These are phyloP conservation scores for Halcyon smyrnensis DNA, from an alignment of 2,797 vertebrate species.

Conservation along the genomic window DNA sequence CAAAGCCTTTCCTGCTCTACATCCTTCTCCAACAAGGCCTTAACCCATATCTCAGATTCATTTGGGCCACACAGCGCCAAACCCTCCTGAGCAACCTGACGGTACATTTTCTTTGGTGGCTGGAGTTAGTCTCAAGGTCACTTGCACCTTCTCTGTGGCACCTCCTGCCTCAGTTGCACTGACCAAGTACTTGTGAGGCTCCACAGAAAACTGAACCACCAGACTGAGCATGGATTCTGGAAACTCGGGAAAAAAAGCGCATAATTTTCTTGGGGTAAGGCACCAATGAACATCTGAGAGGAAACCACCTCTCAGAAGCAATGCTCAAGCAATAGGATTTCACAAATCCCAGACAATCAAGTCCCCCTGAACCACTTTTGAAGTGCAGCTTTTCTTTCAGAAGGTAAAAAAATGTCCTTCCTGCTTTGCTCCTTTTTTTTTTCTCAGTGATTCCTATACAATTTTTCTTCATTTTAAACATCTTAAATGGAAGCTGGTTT, in stretches of 20 bases:
- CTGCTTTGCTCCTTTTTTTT: neutral
- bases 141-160: accelerated
- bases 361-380: neutral
- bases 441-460: neutral
- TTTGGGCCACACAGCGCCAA: accelerated
- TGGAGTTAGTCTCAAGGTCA: neutral
- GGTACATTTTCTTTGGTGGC: neutral
- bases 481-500: neutral
- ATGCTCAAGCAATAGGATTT: neutral
- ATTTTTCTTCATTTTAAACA: neutral
- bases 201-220: neutral
- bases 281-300: neutral
- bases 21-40: neutral
- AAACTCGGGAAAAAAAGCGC: neutral
- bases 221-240: neutral
- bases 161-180: neutral
- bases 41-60: accelerated
- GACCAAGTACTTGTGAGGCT: neutral
- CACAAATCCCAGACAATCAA: neutral
- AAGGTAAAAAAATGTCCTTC: neutral
- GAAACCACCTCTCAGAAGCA: neutral
- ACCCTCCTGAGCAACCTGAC: neutral
- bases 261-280: neutral
- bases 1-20: neutral
- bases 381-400: neutral